Evolutionary conservation across 2,797 vertebrate species (phyloP).

Genomic region (Erethizon dorsatum): DNA sequence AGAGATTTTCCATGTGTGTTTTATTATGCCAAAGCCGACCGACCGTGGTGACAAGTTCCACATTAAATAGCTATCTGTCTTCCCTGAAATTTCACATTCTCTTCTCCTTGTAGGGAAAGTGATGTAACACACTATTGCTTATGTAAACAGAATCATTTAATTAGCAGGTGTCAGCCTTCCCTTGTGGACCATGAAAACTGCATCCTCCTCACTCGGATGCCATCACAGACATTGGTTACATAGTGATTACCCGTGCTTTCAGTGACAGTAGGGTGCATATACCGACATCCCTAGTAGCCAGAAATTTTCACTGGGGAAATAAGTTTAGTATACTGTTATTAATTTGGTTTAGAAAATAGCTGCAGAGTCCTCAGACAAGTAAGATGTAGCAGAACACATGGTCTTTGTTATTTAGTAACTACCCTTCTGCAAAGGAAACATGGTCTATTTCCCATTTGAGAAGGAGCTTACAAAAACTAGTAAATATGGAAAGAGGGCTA

Average conservation of each 20-base stretch:
- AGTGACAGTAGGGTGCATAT: constrained; percentile 77
- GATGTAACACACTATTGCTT: constrained; percentile 86
- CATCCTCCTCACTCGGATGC: constrained; percentile 71
- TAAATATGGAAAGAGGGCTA: constrained; percentile 88
- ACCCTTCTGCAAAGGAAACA: constrained; percentile 88
- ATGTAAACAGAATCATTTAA: constrained; percentile 85
- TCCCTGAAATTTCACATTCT: constrained; percentile 86
- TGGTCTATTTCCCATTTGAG: constrained; percentile 91
- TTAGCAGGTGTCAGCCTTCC: constrained; percentile 80
- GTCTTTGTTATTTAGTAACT: constrained; percentile 88
- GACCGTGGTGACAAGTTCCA: constrained; percentile 89
- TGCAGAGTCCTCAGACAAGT: constrained; percentile 82
- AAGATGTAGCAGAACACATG: constrained; percentile 89
- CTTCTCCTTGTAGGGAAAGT: constrained; percentile 86
- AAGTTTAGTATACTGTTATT: constrained; percentile 89
- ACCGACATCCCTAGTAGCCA: constrained; percentile 88
- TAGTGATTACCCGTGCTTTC: constrained; percentile 85
- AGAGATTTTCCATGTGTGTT: constrained; percentile 88
- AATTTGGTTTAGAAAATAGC: constrained; percentile 88
- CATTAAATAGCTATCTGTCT: constrained; percentile 87
- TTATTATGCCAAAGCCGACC: constrained; percentile 88
- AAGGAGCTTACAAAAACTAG: constrained; percentile 88
- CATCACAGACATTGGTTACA: constrained; percentile 72
- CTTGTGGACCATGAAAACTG: constrained; percentile 69
- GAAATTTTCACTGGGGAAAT: constrained; percentile 90